Base-by-base conservation (phyloP, 2,888 invertebrate genomes). In the Salpingus planirostris region DNA sequence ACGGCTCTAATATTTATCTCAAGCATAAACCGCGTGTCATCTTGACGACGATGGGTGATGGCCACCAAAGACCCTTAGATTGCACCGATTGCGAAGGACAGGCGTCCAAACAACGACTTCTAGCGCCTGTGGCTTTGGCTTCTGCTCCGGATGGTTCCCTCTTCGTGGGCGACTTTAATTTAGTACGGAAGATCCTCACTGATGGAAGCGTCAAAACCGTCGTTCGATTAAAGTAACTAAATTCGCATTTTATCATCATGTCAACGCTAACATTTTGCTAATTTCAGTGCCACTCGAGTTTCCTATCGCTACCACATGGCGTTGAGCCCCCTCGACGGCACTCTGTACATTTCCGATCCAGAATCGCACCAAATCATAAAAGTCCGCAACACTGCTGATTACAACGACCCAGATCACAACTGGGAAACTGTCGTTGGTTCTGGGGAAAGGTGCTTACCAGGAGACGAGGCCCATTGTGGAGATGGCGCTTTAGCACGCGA, bases 221-320 rank as follows among this genome's bases (percentile, higher is more conserved):
- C 34, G 82, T 89, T 21, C 73, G 84, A 53, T 67, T 89, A 38
- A 88, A 86, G 87, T 86, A 62, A 76, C 81, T 71, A 30, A 6
- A n/a, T n/a, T n/a, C n/a, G n/a, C n/a, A 13, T 29, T 11, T n/a
- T 22, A 18, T 13, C 11, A 13, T 12, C 18, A 18, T 18, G 2
- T 11, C 2, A 12, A 2, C 11, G 2, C 18, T 27, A 61, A 63
- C 22, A 63, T 18, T 5, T 18, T 59, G n/a, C n/a, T n/a, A n/a
- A n/a, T 59, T 72, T 46, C 68, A 90, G 93, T 59, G 88, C 90
- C 12, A 89, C 91, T 1, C 76, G 91, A 52, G 92, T 95, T 0
- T 91, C 92, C 1, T 95, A 96, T 65, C 84, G 93, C 33, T 97
- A 96, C 64, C 93, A 95, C 68, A 87, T 98, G 77, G 91, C 95